Evolutionary conservation across 2,113 vertebrate species (phyloP).

Genomic region (Hippocampus comes): DNA sequence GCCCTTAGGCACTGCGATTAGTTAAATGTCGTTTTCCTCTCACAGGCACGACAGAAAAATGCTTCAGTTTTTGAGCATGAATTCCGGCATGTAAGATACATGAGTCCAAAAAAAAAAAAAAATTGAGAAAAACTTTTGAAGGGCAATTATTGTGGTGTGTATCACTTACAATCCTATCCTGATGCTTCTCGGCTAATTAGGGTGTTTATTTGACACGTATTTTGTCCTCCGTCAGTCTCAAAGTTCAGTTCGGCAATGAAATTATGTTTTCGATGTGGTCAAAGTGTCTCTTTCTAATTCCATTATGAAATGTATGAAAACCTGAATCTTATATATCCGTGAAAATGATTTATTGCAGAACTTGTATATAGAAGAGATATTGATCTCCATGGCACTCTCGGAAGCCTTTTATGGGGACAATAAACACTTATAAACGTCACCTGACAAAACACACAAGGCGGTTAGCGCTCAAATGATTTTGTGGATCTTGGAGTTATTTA

Average conservation of each 20-base stretch:
- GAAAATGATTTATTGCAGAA: conserved; percentile 41
- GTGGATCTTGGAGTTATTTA: conserved; percentile 51
- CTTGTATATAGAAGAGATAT: conserved; percentile 42
- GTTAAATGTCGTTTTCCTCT: too few relatives aligned
- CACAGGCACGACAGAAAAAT: too few relatives aligned
- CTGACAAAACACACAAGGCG: conserved; percentile 40
- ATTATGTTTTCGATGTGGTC: conserved; percentile 23
- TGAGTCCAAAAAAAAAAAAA: too few relatives aligned
- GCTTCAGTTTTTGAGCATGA: too few relatives aligned
- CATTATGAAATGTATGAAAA: conserved; percentile 22
- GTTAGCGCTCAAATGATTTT: conserved; percentile 58
- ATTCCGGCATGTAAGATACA: too few relatives aligned
- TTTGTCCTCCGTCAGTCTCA: background rate
- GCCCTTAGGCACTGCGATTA: too few relatives aligned
- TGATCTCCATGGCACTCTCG: conserved; percentile 41
- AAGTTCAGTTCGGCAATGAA: background rate
- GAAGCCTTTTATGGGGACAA: conserved; percentile 40
- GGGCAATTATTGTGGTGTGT: too few relatives aligned
- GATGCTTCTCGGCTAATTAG: background rate
- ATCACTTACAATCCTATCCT: too few relatives aligned
- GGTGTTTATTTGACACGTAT: background rate
- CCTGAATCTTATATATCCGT: conserved; percentile 9
- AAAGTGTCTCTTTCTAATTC: conserved; percentile 27
- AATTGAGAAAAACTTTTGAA: too few relatives aligned
- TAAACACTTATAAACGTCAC: conserved; percentile 52